Base-by-base conservation (phyloP, 2,888 invertebrate genomes). In the Druceiella hillmani region DNA sequence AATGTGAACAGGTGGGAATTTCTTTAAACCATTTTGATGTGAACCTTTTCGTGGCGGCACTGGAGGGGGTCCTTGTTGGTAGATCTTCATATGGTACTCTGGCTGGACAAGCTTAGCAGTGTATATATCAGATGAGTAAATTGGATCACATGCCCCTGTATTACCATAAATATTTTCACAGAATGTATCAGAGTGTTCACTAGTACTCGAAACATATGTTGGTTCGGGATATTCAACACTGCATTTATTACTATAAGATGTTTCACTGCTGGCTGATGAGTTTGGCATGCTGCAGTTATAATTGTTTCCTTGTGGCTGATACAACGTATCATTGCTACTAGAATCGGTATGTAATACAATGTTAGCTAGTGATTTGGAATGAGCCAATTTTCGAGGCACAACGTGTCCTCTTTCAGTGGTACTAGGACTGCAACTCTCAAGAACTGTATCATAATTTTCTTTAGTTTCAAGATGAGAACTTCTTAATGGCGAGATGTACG, bases 1-100 rank as follows among this genome's bases (percentile, higher is more conserved):
- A 49, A 79, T 75, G 51, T 80, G 80, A 15, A 79, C 80, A 1
- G 79, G 79, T 38, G 79, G 79, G 48, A 78, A 66, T 52, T 79
- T 79, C 58, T 76, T 75, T 27, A 79, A 58, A 3, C 71, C 65
- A 50, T 66, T 59, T 50, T 68, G 69, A 51, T 70, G 69, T 30
- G 69, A 60, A 58, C 66, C 59, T 49, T 71, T 70, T 50, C 78
- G 62, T 3, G 78, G 79, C 1, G 78, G 78, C 17, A 77, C 67
- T 2, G 76, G 79, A 7, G 76, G 79, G 3, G 76, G 78, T 55
- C 74, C 68, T 48, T 72, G 75, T 2, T 65, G 62, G n/a, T 66
- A 64, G 44, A 67, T 67, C 51, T 64, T 66, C 38, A 55, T 60
- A 34, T 59, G 63, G 41, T 62, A 64, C 40, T 67, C 68, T 1